A percentile compares a stretch with the other conserved stretches of the same genome.
phyloP scores from a whole-genome alignment of 2,888 invertebrate species.

The Zonitis immaculata region DNA sequence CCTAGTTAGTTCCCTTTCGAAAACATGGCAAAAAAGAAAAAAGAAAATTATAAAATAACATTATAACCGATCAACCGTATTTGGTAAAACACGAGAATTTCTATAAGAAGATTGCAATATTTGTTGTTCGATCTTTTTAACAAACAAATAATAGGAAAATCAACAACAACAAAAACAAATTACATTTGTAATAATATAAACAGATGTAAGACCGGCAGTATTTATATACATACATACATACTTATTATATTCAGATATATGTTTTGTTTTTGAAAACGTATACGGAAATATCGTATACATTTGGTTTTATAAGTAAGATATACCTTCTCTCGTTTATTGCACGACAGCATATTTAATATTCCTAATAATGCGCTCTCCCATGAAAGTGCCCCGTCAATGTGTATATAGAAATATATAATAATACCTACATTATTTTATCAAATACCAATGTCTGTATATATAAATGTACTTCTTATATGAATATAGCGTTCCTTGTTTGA shows the following conservation, averaged over 20 bases:
- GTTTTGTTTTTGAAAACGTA: slow-evolving; percentile 1
- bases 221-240: too few species aligned
- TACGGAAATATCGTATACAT: slow-evolving; percentile 8
- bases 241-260: too few species aligned
- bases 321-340: slow-evolving; percentile 5
- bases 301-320: neutral
- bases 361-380: slow-evolving; percentile 9
- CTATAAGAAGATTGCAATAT: slow-evolving; percentile 34
- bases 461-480: neutral
- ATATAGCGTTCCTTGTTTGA: slow-evolving; percentile 1
- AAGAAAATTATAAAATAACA: slow-evolving; percentile 10
- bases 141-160: slow-evolving; percentile 31
- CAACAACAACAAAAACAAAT: slow-evolving; percentile 1
- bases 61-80: slow-evolving; percentile 31
- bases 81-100: slow-evolving; percentile 33
- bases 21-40: neutral
- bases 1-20: neutral
- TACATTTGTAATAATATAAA: slow-evolving; percentile 4
- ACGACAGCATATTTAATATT: slow-evolving; percentile 10
- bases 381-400: neutral
- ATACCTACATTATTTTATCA: neutral
- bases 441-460: too few species aligned
- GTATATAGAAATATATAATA: neutral
- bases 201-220: slow-evolving; percentile 7
- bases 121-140: slow-evolving; percentile 31